phyloP scores from a whole-genome alignment of 2,888 invertebrate species.

The Furcula furcula region DNA sequence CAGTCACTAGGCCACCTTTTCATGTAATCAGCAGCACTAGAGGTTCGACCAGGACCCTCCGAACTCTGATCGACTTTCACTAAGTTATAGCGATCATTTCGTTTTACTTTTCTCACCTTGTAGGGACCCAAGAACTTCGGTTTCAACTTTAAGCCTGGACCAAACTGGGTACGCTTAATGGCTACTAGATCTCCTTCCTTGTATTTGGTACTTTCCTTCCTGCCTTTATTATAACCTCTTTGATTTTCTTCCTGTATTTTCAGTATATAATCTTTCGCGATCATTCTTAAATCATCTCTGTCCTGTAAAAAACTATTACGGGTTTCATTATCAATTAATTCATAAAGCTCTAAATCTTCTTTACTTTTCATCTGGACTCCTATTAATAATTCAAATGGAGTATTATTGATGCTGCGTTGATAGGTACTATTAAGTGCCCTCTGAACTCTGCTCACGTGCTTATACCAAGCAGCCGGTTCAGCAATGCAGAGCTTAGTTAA shows the following conservation, averaged over 20 bases:
- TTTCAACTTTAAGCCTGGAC: slow-evolving; percentile 10
- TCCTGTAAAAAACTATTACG: neutral
- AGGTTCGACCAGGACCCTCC: slow-evolving; percentile 9
- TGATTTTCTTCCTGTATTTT: slow-evolving; percentile 12
- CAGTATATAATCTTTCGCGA: slow-evolving; percentile 11
- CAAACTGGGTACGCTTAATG: slow-evolving; percentile 20
- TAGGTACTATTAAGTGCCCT: slow-evolving; percentile 21
- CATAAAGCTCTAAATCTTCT: neutral
- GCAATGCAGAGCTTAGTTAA: neutral
- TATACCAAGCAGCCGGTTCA: slow-evolving; percentile 1
- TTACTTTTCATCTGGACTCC: slow-evolving; percentile 8
- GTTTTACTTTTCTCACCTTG: slow-evolving; percentile 3
- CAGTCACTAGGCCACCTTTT: slow-evolving; percentile 21
- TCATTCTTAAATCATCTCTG: slow-evolving; percentile 8
- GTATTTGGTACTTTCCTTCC: slow-evolving; percentile 7
- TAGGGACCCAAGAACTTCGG: slow-evolving; percentile 13
- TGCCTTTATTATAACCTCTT: slow-evolving; percentile 4
- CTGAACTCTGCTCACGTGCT: slow-evolving; percentile 13
- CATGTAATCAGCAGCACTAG: slow-evolving; percentile 11
- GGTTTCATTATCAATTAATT: slow-evolving; percentile 8
- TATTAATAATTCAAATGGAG: slow-evolving; percentile 14
- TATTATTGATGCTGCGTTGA: slow-evolving; percentile 18
- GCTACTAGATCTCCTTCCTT: slow-evolving; percentile 14
- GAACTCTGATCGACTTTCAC: slow-evolving; percentile 9
- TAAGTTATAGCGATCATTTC: slow-evolving; percentile 15